Percentiles rank a stretch among this genome's conserved stretches.
Evolutionary conservation across 2,797 vertebrate species (phyloP).

Genomic region (Darevskia nairensis): DNA sequence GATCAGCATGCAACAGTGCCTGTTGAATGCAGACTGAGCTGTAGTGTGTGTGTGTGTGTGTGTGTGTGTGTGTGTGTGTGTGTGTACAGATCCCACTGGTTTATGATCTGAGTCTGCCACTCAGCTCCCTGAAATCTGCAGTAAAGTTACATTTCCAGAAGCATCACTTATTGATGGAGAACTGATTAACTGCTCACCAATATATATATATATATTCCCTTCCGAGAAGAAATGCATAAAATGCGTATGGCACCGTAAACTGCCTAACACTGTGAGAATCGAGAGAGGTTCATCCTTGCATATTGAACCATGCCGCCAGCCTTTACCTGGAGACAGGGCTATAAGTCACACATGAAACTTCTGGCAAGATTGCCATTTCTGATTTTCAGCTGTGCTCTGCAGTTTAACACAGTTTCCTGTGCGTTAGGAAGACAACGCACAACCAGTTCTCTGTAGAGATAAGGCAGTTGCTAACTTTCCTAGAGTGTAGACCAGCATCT

Average conservation of each 20-base stretch:
- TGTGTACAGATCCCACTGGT: not conserved
- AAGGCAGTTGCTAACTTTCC: not conserved
- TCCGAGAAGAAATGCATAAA: conserved; percentile 37
- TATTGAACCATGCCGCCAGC: not conserved
- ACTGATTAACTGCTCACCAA: conserved; percentile 38
- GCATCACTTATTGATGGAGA: not conserved
- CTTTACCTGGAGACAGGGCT: not conserved
- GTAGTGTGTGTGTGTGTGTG: not conserved
- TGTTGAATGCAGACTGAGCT: not conserved
- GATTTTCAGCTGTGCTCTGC: not conserved
- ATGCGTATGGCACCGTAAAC: conserved; percentile 54
- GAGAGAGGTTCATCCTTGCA: not conserved
- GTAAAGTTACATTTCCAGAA: not conserved
- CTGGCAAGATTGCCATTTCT: not conserved
- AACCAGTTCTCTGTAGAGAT: not conserved
- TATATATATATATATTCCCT: not conserved
- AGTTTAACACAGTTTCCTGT: not conserved
- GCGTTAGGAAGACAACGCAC: no score
- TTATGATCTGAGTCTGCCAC: not conserved
- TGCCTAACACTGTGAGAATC: conserved; percentile 26
- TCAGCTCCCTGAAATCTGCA: not conserved
- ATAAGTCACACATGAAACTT: not conserved
- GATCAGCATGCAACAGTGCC: accelerated
- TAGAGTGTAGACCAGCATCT: no score
- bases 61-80: not conserved